These are phyloP conservation scores for Pemphigus obesinymphae DNA, from an alignment of 1,140 invertebrate genomes.

Conservation along the genomic window DNA sequence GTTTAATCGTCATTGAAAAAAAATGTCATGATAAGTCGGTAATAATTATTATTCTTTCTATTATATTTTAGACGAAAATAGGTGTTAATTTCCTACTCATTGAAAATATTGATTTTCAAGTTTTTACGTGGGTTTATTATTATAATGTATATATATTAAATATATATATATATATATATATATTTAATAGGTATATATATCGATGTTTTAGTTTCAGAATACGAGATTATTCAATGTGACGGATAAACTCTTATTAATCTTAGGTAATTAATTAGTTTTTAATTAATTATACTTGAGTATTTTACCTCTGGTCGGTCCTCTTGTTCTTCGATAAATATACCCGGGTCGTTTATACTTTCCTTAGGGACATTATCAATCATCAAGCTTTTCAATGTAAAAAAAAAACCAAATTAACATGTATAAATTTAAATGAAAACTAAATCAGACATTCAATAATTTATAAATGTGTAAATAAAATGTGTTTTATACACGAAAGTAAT, in stretches of 20 bases:
- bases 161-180: no score
- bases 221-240: neutral
- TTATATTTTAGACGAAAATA: no score
- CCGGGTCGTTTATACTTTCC: neutral
- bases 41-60: no score
- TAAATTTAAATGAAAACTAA: neutral
- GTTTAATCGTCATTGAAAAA: no score
- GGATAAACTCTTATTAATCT: conserved; percentile 10
- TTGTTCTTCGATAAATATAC: neutral
- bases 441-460: no score
- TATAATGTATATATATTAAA: no score
- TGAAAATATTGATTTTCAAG: no score
- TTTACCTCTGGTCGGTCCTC: conserved; percentile 17
- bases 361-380: conserved; percentile 32
- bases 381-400: conserved; percentile 1
- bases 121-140: neutral
- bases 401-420: neutral
- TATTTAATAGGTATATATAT: no score
- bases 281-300: neutral
- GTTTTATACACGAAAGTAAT: no score
- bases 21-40: no score
- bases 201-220: neutral
- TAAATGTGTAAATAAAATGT: no score
- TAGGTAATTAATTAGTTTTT: conserved; percentile 13
- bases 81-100: no score